A percentile compares a stretch with the other conserved stretches of the same genome.
Conservation (phyloP, 2,797 vertebrate species). For the Coccyzus lansbergi region DNA sequence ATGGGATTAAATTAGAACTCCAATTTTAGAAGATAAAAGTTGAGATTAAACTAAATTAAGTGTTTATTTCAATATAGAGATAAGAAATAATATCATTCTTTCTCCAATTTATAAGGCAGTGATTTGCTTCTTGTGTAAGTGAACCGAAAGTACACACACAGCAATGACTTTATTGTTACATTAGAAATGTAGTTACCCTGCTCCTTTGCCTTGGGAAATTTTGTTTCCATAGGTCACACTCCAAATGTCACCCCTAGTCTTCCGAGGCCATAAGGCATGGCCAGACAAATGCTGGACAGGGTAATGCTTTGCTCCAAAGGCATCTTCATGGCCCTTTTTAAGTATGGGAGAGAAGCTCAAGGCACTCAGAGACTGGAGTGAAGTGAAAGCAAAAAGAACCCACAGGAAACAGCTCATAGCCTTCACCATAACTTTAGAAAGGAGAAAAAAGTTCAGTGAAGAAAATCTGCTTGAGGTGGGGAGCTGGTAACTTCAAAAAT, state of each 20-base stretch:
- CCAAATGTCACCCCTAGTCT: background rate
- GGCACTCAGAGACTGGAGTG: background rate
- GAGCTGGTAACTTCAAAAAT: background rate
- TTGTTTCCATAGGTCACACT: background rate
- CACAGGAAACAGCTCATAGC: background rate
- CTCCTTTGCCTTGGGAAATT: background rate
- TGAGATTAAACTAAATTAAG: constrained; percentile 13
- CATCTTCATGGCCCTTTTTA: background rate
- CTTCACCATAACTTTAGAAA: background rate
- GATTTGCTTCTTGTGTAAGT: background rate
- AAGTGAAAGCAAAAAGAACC: background rate
- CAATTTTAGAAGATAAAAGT: background rate
- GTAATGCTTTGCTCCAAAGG: background rate
- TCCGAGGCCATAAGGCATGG: background rate
- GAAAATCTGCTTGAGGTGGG: background rate
- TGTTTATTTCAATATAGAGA: background rate
- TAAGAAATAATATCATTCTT: background rate
- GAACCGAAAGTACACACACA: background rate
- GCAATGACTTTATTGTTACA: background rate
- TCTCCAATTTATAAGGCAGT: background rate
- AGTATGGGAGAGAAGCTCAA: background rate
- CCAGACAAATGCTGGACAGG: background rate
- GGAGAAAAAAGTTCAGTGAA: background rate
- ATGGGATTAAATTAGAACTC: constrained; percentile 13
- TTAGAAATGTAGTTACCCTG: background rate